Evolutionary conservation across 1,140 invertebrate species (phyloP), one percentile per base, ranked within the genome.

Genomic region (Wiebesia pumilae): DNA sequence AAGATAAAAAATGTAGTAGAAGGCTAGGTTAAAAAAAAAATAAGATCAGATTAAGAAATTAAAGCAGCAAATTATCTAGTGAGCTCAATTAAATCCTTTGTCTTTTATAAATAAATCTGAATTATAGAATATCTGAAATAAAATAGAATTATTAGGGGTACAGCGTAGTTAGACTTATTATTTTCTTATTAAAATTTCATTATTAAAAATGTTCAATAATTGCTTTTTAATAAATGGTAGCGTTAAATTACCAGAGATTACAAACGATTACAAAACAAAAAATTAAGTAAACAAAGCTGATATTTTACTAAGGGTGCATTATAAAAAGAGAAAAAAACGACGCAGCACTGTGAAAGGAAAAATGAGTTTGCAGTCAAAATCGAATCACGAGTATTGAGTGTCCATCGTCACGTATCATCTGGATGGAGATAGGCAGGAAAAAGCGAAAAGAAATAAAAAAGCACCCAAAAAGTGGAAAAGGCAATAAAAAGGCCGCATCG

Each of bases 1-100:
- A 81, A 65, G 80, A 0, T 81, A 38, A 81, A 81, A 81, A 67
- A 81, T 69, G 27, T 67, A 71, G 58, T 82, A 3, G 27, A 80
- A 27, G 19, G 78, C 2, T 3, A 62, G 24, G 33, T 1, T 35
- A 47, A 30, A 38, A 80, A 27, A 35, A 69, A 69, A 33, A 35
- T 24, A 2, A 58, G 38, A 80, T 7, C 14, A 43, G 54, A 21
- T 65, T 81, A 65, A 81, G 30, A 21, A 43, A n/a, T 30, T 30
- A 58, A 16, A 30, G 79, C 35, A 51, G 58, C 54, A 81, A 81
- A 65, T 81, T 67, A 35, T 80, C 58, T 62, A 21, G n/a, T 71
- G 35, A 35, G 62, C 43, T 58, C 47, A 0, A 30, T 79, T 54
- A 54, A 58, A 54, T 79, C 73, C 19, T 79, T 35, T 19, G 21